phyloP scores from a whole-genome alignment of 2,113 vertebrate genomes.

The Nesoenas mayeri region DNA sequence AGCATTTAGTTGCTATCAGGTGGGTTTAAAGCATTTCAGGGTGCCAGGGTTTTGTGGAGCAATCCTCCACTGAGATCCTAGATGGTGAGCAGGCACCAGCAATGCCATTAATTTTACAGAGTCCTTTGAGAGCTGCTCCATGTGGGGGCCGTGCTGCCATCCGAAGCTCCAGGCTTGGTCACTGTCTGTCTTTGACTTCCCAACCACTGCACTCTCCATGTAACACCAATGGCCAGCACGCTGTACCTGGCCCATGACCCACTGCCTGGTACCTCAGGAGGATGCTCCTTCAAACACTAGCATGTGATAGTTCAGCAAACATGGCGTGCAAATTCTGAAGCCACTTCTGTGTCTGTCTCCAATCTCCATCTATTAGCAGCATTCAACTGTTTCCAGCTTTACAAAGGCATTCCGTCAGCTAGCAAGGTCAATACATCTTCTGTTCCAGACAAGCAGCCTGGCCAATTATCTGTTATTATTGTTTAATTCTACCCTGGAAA shows the following conservation, averaged over 20 bases:
- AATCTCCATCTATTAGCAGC: background rate
- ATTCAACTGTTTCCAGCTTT: background rate
- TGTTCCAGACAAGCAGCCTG: background rate
- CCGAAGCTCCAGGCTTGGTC: background rate
- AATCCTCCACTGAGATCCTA: background rate
- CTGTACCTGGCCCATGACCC: background rate
- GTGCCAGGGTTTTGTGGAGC: background rate
- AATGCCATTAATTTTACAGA: accelerated
- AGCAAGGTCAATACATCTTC: background rate
- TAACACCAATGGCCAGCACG: background rate
- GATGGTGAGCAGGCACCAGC: background rate
- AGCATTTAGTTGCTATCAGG: background rate
- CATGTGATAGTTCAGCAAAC: background rate
- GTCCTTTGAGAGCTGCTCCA: background rate
- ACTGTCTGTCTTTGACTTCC: background rate
- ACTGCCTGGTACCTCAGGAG: background rate
- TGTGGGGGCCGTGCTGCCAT: background rate
- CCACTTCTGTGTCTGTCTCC: background rate
- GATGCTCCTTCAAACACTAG: background rate
- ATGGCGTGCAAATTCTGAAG: background rate
- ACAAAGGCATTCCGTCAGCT: background rate
- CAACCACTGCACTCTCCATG: accelerated
- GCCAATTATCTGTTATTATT: background rate
- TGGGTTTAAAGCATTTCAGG: background rate
- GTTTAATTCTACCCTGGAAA: background rate